Base-by-base conservation (phyloP, 2,797 vertebrate genomes). In the Phoxinus dragarum region DNA sequence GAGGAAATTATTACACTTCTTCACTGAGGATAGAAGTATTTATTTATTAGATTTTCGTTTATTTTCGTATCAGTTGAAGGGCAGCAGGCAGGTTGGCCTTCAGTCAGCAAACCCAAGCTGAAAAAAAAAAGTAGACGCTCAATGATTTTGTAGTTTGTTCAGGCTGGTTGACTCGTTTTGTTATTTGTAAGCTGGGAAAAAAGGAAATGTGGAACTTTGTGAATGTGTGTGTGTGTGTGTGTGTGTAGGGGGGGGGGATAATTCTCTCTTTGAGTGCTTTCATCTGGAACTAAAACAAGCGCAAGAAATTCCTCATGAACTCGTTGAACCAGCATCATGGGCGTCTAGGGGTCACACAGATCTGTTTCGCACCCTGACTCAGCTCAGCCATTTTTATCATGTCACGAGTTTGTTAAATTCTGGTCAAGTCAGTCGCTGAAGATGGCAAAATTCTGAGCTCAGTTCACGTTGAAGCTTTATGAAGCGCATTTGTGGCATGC, bases 201-300 rank as follows among this genome's bases (percentile, higher is more conserved):
- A 78, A 66, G 27, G 19, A 71, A 77, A 71, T 16, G 19, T 52
- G 44, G 47, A 49, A 16, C 47, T 49, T 49, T 64, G 76, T 27
- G 56, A 12, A 47, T 72, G 49, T 31, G 47, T 27, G 6, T 54
- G 44, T 49, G 61, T 68, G 19, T 23, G 23, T 64, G 12, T 27
- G 56, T 3, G n/a, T n/a, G n/a, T n/a, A n/a, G 23, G 17, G 17
- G 42, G 54, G 56, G 52, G 79, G 40, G 31, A 52, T 80, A 64
- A 49, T 12, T 16, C 42, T 52, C 44, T 68, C 49, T 73, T 27
- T 44, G 49, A 71, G 40, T 61, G 83, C 75, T 84, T 79, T 79
- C 67, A 80, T 85, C 6, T 78, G 82, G 82, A 84, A 68, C 75
- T 61, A 40, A 61, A 79, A 79, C 83, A 72, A 80, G 76, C 23